Base-by-base conservation (phyloP, 2,888 invertebrate genomes). In the Bellardia pandia region DNA sequence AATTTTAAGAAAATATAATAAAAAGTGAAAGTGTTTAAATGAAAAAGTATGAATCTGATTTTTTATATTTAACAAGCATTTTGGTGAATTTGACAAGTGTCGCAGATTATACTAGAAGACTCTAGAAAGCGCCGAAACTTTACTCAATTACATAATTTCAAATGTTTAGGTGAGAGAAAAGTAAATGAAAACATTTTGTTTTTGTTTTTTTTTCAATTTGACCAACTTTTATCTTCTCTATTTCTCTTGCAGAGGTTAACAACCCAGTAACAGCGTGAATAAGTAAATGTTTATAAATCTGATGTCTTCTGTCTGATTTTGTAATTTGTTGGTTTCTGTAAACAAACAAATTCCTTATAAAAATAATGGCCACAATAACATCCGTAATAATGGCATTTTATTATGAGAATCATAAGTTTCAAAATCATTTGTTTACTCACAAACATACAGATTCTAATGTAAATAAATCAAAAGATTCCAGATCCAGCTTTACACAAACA, bases 201-300 rank as follows among this genome's bases (percentile, higher is more conserved):
- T n/a, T n/a, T n/a, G n/a, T n/a, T n/a, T n/a, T n/a, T n/a, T n/a
- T n/a, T n/a, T n/a, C n/a, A n/a, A n/a, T n/a, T n/a, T n/a, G 23
- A 62, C 51, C n/a, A 75, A 51, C 11, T 13, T 33, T 48, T 56
- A 1, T 16, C 2, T 8, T 16, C 11, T 9, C 11, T n/a, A 16
- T 53, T 16, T 23, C 16, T 37, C 7, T 33, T 16, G 2, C 3
- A 58, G 48, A 81, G 64, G 56, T 81, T 23, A 81, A 56, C 42
- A 66, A 66, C 64, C 80, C 23, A 14, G 16, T 74, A 53, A 74
- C 9, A 16, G 37, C 74, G 80, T 37, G 80, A 81, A 81, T 37
- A 14, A 51, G 30, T 42, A 30, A 48, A 30, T 71, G 62, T 72
- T 79, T 71, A 72, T 71, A 53, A 62, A 60, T 8, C 6, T 37